A percentile compares a stretch with the other conserved stretches of the same genome.
These are phyloP conservation scores for Andrena trimmerana DNA, from an alignment of 2,888 invertebrate genomes.

Conservation along the genomic window DNA sequence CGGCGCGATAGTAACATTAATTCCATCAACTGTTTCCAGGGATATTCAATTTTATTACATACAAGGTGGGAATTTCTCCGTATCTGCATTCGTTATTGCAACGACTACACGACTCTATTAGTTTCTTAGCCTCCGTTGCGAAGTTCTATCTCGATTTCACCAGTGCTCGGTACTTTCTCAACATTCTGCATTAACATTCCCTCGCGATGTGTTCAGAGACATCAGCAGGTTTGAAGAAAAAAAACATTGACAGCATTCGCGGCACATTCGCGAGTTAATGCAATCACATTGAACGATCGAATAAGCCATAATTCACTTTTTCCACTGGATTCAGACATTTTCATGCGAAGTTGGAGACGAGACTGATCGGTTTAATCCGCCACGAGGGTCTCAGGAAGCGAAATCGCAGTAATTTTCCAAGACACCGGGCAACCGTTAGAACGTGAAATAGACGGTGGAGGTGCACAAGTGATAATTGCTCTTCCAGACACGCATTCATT, in stretches of 20 bases:
- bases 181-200: not conserved
- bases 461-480: conserved; percentile 41
- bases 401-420: not conserved
- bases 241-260: no score
- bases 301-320: no score
- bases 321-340: no score
- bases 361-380: conserved; percentile 1
- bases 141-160: not conserved
- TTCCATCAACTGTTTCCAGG: conserved; percentile 23
- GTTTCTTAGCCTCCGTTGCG: not conserved
- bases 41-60: conserved; percentile 36
- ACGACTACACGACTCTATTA: not conserved
- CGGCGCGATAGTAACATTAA: conserved; percentile 24
- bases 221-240: no score
- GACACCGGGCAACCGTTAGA: not conserved
- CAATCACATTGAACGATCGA: no score
- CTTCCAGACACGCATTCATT: conserved; percentile 43
- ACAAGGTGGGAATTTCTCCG: not conserved
- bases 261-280: no score
- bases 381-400: not conserved
- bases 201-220: no score
- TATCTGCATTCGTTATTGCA: conserved; percentile 28
- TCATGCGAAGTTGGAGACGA: not conserved
- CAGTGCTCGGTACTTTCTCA: not conserved
- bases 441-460: not conserved